These are phyloP conservation scores for Mionectes olivaceus DNA, from an alignment of 2,797 vertebrate genomes.

Conservation along the genomic window DNA sequence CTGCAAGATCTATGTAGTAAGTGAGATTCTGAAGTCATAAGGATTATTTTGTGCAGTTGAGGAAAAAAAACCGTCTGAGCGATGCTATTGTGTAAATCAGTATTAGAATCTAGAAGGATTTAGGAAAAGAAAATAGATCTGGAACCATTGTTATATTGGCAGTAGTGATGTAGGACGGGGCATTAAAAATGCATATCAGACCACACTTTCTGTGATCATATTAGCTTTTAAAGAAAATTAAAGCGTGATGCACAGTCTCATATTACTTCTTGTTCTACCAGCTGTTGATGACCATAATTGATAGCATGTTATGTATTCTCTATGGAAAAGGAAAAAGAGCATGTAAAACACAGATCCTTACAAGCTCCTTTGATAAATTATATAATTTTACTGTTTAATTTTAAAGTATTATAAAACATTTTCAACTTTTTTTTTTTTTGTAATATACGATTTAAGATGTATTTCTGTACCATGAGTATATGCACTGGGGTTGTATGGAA, in stretches of 20 bases:
- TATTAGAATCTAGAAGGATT: neutral
- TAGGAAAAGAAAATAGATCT: neutral
- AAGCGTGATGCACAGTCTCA: neutral
- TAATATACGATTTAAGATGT: neutral
- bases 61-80: neutral
- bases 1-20: rapidly evolving
- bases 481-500: neutral
- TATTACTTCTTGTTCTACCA: neutral
- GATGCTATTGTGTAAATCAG: neutral
- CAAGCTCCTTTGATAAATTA: neutral
- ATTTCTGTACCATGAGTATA: neutral
- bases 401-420: neutral
- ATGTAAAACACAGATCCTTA: neutral
- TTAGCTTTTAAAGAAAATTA: neutral
- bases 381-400: neutral
- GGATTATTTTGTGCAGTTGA: neutral
- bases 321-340: neutral
- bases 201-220: neutral
- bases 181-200: neutral
- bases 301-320: neutral
- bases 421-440: neutral
- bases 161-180: neutral
- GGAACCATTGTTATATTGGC: neutral
- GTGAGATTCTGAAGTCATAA: neutral
- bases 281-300: neutral